Evolutionary conservation across 92 coral and sea anemone genomes (phyloP).

Genomic region (Epizoanthus stellaris): DNA sequence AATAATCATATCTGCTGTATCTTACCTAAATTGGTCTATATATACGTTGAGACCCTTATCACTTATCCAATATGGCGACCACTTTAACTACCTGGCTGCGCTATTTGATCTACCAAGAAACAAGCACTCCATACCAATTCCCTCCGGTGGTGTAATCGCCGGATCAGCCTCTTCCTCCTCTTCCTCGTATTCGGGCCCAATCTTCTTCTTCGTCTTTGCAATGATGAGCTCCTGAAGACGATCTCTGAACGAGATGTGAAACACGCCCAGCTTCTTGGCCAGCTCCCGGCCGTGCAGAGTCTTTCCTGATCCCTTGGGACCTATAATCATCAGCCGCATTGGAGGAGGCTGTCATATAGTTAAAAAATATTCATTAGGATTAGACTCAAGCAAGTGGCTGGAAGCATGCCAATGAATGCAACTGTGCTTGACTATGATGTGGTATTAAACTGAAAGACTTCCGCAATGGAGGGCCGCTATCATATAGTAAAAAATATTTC

Average conservation of each 20-base stretch:
- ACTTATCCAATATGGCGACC: too few species aligned
- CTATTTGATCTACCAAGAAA: neutral
- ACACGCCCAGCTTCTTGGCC: conserved; percentile 90
- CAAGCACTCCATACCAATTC: conserved; percentile 64
- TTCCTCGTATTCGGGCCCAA: conserved; percentile 97
- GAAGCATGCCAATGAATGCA: too few species aligned
- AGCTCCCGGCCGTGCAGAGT: conserved; percentile 89
- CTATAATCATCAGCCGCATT: conserved; percentile 84
- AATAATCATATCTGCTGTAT: too few species aligned
- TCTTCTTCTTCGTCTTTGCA: conserved; percentile 95
- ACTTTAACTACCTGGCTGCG: neutral
- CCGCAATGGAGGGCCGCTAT: conserved; percentile 38
- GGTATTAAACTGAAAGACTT: too few species aligned
- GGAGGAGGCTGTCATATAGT: conserved; percentile 83
- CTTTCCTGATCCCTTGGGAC: conserved; percentile 98
- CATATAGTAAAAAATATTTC: neutral
- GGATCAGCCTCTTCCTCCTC: conserved; percentile 77
- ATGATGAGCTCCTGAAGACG: conserved; percentile 97
- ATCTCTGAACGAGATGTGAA: conserved; percentile 94
- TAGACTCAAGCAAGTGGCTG: neutral
- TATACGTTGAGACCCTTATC: too few species aligned
- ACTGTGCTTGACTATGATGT: too few species aligned
- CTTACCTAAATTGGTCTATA: too few species aligned
- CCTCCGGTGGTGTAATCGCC: conserved; percentile 71
- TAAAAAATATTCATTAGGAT: neutral